Percentiles rank a stretch among this genome's conserved stretches.
These are phyloP conservation scores for Hemiprocne comata DNA, from an alignment of 2,113 vertebrate genomes.

Conservation along the genomic window DNA sequence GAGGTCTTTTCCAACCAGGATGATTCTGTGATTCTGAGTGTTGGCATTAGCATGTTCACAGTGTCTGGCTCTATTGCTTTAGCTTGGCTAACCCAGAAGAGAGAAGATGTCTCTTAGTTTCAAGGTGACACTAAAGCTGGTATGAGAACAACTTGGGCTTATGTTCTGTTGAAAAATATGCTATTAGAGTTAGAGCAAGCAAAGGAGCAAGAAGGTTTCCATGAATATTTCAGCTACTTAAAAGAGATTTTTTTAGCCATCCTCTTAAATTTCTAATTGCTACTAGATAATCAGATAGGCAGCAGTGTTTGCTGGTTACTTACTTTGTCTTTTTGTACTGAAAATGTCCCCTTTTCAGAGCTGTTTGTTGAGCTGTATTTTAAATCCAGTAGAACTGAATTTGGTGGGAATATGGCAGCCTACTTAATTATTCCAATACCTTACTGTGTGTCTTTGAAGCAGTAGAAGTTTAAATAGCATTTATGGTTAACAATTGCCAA, in stretches of 20 bases:
- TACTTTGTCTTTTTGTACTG: neutral
- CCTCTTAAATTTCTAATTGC: neutral
- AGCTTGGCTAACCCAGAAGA: neutral
- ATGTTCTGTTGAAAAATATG: neutral
- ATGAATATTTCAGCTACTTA: neutral
- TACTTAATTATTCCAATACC: neutral
- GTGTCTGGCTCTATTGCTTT: neutral
- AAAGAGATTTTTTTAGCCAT: neutral
- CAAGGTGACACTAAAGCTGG: neutral
- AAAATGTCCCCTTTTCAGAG: neutral
- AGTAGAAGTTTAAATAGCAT: neutral
- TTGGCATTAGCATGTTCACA: neutral
- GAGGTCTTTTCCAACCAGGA: no score
- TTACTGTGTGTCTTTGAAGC: neutral
- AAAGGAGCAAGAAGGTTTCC: neutral
- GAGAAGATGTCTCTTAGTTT: neutral
- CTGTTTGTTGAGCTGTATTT: neutral
- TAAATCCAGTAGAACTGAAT: neutral
- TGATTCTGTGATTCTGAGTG: no score
- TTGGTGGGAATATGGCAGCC: neutral
- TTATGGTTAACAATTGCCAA: neutral
- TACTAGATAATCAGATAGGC: neutral
- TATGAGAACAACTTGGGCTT: neutral
- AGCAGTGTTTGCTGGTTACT: neutral
- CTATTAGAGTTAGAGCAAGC: neutral